phyloP scores from a whole-genome alignment of 2,888 invertebrate species.

The Rhodophaea formosa region DNA sequence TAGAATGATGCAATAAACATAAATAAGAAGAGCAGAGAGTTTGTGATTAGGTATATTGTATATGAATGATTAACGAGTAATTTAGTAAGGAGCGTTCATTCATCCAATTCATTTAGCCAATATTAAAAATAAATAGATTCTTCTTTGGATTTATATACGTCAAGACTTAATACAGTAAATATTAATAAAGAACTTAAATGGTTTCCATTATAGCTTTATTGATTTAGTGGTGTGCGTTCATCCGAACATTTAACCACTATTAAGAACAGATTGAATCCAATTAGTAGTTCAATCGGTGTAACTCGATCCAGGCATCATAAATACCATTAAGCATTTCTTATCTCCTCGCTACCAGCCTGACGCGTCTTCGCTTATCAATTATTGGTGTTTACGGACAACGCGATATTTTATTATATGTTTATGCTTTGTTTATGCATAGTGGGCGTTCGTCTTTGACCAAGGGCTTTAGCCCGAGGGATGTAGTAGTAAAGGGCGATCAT shows the following conservation, averaged over 20 bases:
- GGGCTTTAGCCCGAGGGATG: too few species aligned
- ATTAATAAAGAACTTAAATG: not conserved
- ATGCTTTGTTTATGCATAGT: slow-evolving; percentile 31
- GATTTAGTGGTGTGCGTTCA: not conserved
- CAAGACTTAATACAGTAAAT: too few species aligned
- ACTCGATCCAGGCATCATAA: slow-evolving; percentile 28
- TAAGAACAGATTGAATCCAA: slow-evolving; percentile 28
- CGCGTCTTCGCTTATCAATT: slow-evolving; percentile 39
- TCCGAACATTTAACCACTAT: slow-evolving; percentile 23
- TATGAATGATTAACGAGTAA: too few species aligned
- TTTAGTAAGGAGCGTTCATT: slow-evolving; percentile 1
- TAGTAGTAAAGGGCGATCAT: slow-evolving; percentile 11
- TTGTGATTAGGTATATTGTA: too few species aligned
- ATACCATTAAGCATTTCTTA: slow-evolving; percentile 24
- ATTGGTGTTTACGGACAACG: slow-evolving; percentile 39
- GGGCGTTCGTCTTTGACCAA: slow-evolving; percentile 4
- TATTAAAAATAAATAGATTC: slow-evolving; percentile 27
- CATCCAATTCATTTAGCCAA: slow-evolving; percentile 20
- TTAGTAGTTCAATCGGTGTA: slow-evolving; percentile 24
- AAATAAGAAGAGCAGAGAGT: too few species aligned
- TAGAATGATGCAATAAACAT: too few species aligned
- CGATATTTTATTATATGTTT: slow-evolving; percentile 30
- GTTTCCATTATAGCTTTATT: too few species aligned
- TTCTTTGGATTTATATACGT: too few species aligned
- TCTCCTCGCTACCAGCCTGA: slow-evolving; percentile 20